These are phyloP conservation scores for Acanthococcus lagerstroemiae DNA, from an alignment of 2,888 invertebrate genomes.

Conservation along the genomic window DNA sequence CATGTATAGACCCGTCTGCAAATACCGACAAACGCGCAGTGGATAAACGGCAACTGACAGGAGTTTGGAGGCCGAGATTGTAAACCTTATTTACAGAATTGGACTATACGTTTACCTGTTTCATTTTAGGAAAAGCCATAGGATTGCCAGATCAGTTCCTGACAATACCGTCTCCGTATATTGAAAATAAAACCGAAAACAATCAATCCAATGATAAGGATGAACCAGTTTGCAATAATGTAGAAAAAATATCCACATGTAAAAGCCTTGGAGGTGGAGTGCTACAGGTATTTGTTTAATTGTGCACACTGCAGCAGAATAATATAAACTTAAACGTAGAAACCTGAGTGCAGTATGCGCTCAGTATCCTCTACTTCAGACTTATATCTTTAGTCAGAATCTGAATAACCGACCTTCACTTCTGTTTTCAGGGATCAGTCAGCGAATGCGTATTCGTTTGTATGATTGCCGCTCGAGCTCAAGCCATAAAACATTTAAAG, in stretches of 20 bases:
- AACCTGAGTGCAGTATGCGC: too few relatives aligned
- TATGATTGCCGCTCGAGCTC: conserved; percentile 84
- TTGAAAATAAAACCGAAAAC: conserved; percentile 59
- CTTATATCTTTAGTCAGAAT: too few relatives aligned
- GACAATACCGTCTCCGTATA: conserved; percentile 60
- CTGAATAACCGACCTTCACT: too few relatives aligned
- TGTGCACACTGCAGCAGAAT: too few relatives aligned
- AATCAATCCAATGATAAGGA: conserved; percentile 4
- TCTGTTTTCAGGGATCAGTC: conserved; percentile 68
- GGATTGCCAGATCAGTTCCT: conserved; percentile 82
- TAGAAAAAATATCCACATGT: neutral
- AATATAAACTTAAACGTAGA: too few relatives aligned
- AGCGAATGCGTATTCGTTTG: conserved; percentile 89
- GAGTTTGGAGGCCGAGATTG: too few relatives aligned
- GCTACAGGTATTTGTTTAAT: too few relatives aligned
- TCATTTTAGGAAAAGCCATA: conserved; percentile 66
- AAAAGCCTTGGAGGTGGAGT: conserved; percentile 51
- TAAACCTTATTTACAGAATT: neutral
- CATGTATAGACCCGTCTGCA: too few relatives aligned
- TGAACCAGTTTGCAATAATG: neutral
- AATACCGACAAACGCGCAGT: too few relatives aligned
- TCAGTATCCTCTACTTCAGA: too few relatives aligned
- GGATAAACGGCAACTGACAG: too few relatives aligned
- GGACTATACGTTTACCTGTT: neutral
- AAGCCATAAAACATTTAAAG: conserved; percentile 74